Evolutionary conservation across 1,140 invertebrate species (phyloP).

Genomic region (Drosophila mayri): DNA sequence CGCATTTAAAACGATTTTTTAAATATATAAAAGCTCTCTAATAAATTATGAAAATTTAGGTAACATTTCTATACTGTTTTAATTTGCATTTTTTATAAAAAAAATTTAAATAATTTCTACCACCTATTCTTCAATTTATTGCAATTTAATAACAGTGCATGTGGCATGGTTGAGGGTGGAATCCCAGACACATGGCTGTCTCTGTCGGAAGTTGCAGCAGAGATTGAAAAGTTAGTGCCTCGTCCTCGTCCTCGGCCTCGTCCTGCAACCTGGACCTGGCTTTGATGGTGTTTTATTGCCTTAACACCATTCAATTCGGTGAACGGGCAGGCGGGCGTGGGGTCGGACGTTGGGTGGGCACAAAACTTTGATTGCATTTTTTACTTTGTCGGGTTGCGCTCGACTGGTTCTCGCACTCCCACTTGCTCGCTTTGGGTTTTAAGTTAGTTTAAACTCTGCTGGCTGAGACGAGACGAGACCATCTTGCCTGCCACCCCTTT

Average conservation of each 20-base stretch:
- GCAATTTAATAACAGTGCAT: not conserved
- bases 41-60: not conserved
- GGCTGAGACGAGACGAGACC: constrained; percentile 3
- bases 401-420: constrained; percentile 6
- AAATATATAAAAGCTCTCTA: not conserved
- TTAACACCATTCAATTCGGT: constrained; percentile 66
- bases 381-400: constrained; percentile 26
- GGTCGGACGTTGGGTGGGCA: constrained; percentile 1
- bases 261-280: constrained; percentile 26
- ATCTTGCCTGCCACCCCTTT: not conserved
- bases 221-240: constrained; percentile 77
- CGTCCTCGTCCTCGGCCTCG: constrained; percentile 12
- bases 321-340: not conserved
- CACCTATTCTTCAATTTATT: not conserved
- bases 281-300: constrained; percentile 76
- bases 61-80: too few relatives aligned
- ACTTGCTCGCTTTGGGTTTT: constrained; percentile 50
- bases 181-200: constrained; percentile 35
- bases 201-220: constrained; percentile 64
- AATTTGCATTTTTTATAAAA: not conserved
- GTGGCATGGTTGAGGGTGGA: not conserved
- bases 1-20: not conserved
- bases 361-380: constrained; percentile 82
- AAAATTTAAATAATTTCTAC: not conserved
- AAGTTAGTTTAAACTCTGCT: constrained; percentile 74